These are phyloP conservation scores for Gallinago jamesoni DNA, from an alignment of 2,113 vertebrate species.

Conservation along the genomic window DNA sequence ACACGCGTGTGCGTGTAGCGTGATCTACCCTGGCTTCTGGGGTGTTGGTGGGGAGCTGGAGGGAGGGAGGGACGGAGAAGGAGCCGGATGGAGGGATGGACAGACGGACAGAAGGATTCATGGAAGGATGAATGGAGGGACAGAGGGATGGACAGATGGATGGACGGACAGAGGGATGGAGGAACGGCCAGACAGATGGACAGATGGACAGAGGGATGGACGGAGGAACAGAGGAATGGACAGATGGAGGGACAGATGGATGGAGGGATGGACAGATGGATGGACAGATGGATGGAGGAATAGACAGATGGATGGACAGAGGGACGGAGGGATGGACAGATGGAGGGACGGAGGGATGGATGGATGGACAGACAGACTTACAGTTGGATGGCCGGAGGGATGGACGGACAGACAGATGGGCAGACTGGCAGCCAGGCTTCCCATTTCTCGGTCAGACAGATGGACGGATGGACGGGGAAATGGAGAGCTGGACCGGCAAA, in stretches of 20 bases:
- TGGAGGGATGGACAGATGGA: not conserved
- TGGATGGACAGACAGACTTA: too few species aligned
- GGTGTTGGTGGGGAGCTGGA: accelerated
- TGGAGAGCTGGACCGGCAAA: accelerated
- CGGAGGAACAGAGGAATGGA: too few species aligned
- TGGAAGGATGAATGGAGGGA: accelerated
- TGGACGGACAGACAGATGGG: too few species aligned
- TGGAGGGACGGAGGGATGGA: too few species aligned
- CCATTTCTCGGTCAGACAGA: too few species aligned
- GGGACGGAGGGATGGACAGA: too few species aligned
- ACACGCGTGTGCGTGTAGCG: accelerated
- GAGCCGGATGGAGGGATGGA: not conserved
- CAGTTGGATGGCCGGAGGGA: too few species aligned
- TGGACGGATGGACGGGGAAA: too few species aligned
- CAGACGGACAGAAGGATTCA: too few species aligned
- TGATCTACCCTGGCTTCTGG: not conserved
- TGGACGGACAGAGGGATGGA: not conserved
- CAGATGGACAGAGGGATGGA: too few species aligned
- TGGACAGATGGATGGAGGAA: not conserved
- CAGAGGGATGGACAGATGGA: too few species aligned
- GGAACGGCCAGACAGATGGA: not conserved
- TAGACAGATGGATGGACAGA: not conserved
- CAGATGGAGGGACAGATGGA: not conserved
- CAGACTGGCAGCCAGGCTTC: too few species aligned
- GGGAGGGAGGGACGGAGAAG: not conserved